Evolutionary conservation across 2,888 invertebrate species (phyloP).

Genomic region (Drosophila greeni): DNA sequence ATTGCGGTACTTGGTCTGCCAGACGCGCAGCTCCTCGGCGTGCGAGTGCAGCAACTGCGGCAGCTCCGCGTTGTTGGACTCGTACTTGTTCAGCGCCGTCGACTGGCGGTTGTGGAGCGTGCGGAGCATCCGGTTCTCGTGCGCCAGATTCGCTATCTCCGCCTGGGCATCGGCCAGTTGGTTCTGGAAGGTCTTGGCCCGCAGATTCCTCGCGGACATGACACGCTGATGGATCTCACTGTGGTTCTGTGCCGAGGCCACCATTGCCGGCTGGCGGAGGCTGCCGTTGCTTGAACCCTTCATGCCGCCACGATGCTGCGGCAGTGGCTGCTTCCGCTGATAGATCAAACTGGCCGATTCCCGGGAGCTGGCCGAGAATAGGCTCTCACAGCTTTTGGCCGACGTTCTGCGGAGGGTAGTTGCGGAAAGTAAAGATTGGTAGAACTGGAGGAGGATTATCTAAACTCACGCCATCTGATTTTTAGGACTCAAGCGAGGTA

Average conservation of each 20-base stretch:
- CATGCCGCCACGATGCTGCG: slow-evolving; percentile 33
- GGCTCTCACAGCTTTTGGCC: slow-evolving; percentile 79
- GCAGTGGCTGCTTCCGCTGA: slow-evolving; percentile 60
- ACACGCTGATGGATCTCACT: slow-evolving; percentile 82
- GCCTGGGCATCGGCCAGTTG: slow-evolving; percentile 89
- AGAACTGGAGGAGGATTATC: background rate
- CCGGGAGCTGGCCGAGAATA: slow-evolving; percentile 78
- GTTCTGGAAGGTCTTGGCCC: slow-evolving; percentile 88
- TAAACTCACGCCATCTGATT: slow-evolving; percentile 74
- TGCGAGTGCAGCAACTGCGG: slow-evolving; percentile 86
- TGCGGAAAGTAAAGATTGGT: background rate
- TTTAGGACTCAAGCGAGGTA: slow-evolving; percentile 43
- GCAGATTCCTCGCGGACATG: slow-evolving; percentile 86
- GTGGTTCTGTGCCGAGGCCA: slow-evolving; percentile 63
- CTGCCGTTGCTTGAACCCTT: slow-evolving; percentile 37
- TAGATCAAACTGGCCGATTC: slow-evolving; percentile 75
- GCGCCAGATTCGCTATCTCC: slow-evolving; percentile 84
- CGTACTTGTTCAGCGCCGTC: slow-evolving; percentile 86
- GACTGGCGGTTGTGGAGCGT: slow-evolving; percentile 90
- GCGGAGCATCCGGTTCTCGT: slow-evolving; percentile 87
- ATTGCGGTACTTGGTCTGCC: slow-evolving; percentile 85
- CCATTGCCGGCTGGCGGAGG: slow-evolving; percentile 65
- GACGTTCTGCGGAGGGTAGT: slow-evolving; percentile 59
- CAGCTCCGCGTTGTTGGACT: slow-evolving; percentile 87
- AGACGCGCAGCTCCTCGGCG: slow-evolving; percentile 86